Conservation (phyloP, 2,113 vertebrate species). For the Gavia stellata region DNA sequence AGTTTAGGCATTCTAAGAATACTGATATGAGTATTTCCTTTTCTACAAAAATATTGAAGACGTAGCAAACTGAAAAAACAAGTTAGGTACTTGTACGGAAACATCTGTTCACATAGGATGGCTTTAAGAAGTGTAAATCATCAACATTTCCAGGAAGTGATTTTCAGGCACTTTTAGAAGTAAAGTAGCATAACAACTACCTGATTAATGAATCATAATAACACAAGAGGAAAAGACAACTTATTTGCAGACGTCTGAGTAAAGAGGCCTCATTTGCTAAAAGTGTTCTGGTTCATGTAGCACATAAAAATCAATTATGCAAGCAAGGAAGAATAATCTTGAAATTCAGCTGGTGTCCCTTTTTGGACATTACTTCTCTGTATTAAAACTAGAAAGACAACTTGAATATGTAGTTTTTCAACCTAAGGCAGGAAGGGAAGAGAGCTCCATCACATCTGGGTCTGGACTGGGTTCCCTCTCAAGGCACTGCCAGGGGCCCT, state of each 20-base stretch:
- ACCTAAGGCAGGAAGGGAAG: neutral
- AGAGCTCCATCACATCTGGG: neutral
- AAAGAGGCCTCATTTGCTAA: neutral
- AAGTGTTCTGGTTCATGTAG: neutral
- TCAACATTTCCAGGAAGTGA: neutral
- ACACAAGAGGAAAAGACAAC: neutral
- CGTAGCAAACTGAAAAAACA: neutral
- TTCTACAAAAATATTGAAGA: neutral
- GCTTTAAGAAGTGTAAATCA: neutral
- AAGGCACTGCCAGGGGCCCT: accelerated
- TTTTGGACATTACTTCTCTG: neutral
- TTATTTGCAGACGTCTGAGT: neutral
- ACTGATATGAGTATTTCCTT: neutral
- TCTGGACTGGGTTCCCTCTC: neutral
- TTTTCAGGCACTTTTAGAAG: neutral
- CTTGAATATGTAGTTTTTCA: neutral
- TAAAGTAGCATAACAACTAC: neutral
- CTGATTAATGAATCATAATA: neutral
- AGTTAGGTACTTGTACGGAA: neutral
- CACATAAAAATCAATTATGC: neutral
- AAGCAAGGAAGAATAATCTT: neutral
- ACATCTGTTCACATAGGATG: neutral
- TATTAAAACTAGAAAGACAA: neutral
- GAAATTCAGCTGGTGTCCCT: neutral
- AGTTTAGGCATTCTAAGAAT: neutral